phyloP scores from a whole-genome alignment of 2,888 invertebrate genomes.

The Morpho helenor region DNA sequence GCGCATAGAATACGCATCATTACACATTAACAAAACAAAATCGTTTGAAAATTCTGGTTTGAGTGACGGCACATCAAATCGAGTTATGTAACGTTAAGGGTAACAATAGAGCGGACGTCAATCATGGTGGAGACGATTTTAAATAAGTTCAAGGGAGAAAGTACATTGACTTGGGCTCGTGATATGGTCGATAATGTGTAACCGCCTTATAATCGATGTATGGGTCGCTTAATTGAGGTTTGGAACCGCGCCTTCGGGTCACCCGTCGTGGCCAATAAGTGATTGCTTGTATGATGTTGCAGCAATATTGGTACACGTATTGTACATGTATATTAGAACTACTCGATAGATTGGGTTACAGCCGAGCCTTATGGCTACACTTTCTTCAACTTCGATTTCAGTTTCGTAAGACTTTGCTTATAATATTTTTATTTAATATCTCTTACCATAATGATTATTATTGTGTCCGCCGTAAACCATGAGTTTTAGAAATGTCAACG shows the following conservation, averaged over 20 bases:
- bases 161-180: slow-evolving; percentile 52
- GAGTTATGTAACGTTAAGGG: slow-evolving; percentile 59
- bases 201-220: slow-evolving; percentile 31
- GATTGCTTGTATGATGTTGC: slow-evolving; percentile 21
- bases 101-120: slow-evolving; percentile 66
- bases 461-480: slow-evolving; percentile 1
- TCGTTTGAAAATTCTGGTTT: slow-evolving; percentile 58
- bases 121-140: slow-evolving; percentile 75
- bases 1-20: slow-evolving; percentile 69
- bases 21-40: slow-evolving; percentile 68
- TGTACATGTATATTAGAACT: slow-evolving; percentile 1
- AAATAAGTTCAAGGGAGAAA: slow-evolving; percentile 74
- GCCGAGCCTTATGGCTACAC: too few relatives aligned
- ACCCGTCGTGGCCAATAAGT: slow-evolving; percentile 34
- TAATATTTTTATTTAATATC: too few relatives aligned
- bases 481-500: slow-evolving; percentile 20
- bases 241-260: slow-evolving; percentile 39
- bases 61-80: slow-evolving; percentile 69
- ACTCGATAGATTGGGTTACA: background rate
- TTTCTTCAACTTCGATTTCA: too few relatives aligned
- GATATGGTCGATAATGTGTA: slow-evolving; percentile 34
- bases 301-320: slow-evolving; percentile 11
- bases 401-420: too few relatives aligned
- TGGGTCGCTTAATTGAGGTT: slow-evolving; percentile 54
- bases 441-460: background rate